These are phyloP conservation scores for Sorex maritimensis DNA, from an alignment of 2,797 vertebrate genomes.

Conservation along the genomic window DNA sequence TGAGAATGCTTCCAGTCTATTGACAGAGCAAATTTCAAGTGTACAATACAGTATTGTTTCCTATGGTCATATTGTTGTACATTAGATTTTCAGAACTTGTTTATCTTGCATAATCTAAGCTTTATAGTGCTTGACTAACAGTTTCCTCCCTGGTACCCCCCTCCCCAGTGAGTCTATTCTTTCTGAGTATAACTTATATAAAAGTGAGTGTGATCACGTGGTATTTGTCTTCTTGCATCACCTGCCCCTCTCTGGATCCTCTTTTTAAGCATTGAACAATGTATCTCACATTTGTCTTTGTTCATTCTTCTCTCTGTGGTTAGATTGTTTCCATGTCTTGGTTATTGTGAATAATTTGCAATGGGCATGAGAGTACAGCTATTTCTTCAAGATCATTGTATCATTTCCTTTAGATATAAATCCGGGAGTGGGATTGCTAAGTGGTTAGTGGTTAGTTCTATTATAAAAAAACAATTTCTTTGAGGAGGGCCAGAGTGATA, in stretches of 20 bases:
- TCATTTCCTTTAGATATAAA: slow-evolving; percentile 7
- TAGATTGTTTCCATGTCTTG: background rate
- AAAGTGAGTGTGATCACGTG: background rate
- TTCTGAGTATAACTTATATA: no score
- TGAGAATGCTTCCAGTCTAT: background rate
- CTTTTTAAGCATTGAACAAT: background rate
- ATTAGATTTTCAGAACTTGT: background rate
- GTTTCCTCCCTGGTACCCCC: background rate
- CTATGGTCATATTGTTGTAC: background rate
- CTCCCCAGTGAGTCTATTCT: background rate
- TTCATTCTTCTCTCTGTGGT: background rate
- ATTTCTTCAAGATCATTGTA: background rate
- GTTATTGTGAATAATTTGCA: background rate
- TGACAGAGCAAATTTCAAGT: background rate
- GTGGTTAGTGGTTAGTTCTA: background rate
- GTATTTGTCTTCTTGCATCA: background rate
- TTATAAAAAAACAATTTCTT: background rate
- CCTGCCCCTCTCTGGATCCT: background rate
- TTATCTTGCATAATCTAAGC: background rate
- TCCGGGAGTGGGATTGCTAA: background rate
- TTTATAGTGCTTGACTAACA: background rate
- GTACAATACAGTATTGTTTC: background rate
- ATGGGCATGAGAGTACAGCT: background rate
- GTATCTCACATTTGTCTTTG: background rate
- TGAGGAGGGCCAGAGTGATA: background rate